These are phyloP conservation scores for Dorcus parallelipipedus DNA, from an alignment of 2,888 invertebrate genomes.

Conservation along the genomic window DNA sequence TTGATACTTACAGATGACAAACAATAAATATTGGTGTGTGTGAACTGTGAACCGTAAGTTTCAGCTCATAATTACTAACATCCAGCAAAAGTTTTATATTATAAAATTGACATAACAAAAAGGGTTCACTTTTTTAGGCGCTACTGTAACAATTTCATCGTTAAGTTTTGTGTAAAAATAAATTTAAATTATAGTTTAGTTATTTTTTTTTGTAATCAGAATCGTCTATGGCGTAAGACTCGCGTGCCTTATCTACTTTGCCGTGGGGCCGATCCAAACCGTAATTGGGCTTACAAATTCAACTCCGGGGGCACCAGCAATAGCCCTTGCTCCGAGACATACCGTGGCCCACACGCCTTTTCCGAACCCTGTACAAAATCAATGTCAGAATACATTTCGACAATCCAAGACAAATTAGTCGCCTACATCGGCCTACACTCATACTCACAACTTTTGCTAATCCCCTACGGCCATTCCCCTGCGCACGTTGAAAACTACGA, in stretches of 20 bases:
- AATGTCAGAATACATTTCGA: constrained; percentile 54
- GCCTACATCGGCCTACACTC: constrained; percentile 73
- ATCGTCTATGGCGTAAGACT: constrained; percentile 72
- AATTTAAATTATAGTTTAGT: no score
- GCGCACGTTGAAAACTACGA: constrained; percentile 57
- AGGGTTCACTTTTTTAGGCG: no score
- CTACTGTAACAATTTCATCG: no score
- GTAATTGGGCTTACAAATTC: constrained; percentile 74
- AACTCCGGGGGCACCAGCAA: constrained; percentile 55
- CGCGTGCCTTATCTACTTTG: constrained; percentile 53
- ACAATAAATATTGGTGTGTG: no score
- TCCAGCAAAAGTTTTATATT: no score
- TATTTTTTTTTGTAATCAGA: constrained; percentile 39
- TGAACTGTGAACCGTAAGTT: no score
- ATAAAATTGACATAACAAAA: no score
- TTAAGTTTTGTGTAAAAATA: no score
- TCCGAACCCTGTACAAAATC: constrained; percentile 66
- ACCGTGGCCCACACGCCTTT: constrained; percentile 63
- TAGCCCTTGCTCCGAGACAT: constrained; percentile 60
- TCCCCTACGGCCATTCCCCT: constrained; percentile 67
- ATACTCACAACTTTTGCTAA: constrained; percentile 65
- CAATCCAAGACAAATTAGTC: constrained; percentile 33
- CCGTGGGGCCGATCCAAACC: constrained; percentile 70
- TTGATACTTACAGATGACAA: no score
- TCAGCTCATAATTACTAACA: no score